Percentiles rank a stretch among this genome's conserved stretches.
phyloP scores from a whole-genome alignment of 2,113 vertebrate genomes.

The Chlorocebus sabaeus region DNA sequence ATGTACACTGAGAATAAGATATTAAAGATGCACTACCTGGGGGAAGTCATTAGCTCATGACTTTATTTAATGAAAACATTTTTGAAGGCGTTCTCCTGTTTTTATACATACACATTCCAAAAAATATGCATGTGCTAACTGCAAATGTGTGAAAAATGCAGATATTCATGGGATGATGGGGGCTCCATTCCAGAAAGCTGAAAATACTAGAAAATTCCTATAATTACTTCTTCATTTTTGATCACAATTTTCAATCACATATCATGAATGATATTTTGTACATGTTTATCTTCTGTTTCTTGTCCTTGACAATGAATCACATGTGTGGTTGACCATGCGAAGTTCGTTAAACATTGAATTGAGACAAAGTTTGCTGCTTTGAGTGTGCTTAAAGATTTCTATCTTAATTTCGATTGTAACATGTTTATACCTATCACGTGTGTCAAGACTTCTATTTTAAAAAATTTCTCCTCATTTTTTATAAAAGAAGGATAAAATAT shows the following conservation, averaged over 20 bases:
- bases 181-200: background rate
- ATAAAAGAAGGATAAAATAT: background rate
- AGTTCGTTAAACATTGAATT: background rate
- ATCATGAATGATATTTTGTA: background rate
- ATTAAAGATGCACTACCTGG: background rate
- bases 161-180: background rate
- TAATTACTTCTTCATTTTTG: background rate
- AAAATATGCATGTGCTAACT: background rate
- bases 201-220: background rate
- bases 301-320: background rate
- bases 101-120: background rate
- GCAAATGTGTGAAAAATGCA: background rate
- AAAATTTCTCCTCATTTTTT: conserved; percentile 6
- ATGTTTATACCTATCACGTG: background rate
- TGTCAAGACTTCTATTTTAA: background rate
- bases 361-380: background rate
- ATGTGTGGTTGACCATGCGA: background rate
- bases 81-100: background rate
- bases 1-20: background rate
- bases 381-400: background rate
- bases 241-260: background rate
- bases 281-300: background rate
- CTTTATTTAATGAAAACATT: background rate
- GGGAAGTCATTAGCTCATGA: background rate
- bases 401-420: background rate